Evolutionary conservation across 2,888 invertebrate species (phyloP), one percentile per base, ranked within the genome.

Genomic region (Malachius bipustulatus): DNA sequence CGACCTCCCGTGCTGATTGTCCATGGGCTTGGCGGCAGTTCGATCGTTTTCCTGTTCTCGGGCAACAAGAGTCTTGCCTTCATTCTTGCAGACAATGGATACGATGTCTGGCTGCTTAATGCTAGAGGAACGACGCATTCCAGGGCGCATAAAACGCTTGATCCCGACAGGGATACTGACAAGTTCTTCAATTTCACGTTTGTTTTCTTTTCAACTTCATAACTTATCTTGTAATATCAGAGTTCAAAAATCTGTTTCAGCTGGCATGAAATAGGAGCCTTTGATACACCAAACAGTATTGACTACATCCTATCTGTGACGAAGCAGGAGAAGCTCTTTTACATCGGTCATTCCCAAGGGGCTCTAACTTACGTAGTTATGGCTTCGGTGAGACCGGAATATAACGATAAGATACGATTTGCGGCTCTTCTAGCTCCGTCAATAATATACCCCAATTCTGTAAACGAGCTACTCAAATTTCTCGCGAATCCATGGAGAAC

Each of bases 341-440:
- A 84, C 53, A 61, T 84, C 1, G 89, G 88, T 0, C 84, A 87
- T 55, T 88, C 85, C 0, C 75, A 77, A 56, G 88, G 85, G 2
- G 74, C 77, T 1, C 77, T 78, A 0, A 51, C 65, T 2, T 77
- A 77, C 51, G 80, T 71, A 50, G 75, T 77, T 1, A 69, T 79
- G 73, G 65, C 65, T n/a, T 69, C 75, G 1, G 63, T 73, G 34
- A 59, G 63, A 11, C 76, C 80, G 0, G 70, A 71, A 29, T 80
- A 78, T 46, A 77, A 77, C 50, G 50, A 62, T 0, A 80, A 77
- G 56, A 68, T 82, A 3, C 64, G 66, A 32, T 63, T 72, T 0
- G 74, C 75, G 71, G 70, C 73, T 41, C 73, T 74, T 0, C 49
- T 80, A 37, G 80, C 76, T 0, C 81, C 82, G 0, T n/a, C n/a